phyloP scores from a whole-genome alignment of 2,113 vertebrate genomes.

The Hydrochoerus hydrochaeris region DNA sequence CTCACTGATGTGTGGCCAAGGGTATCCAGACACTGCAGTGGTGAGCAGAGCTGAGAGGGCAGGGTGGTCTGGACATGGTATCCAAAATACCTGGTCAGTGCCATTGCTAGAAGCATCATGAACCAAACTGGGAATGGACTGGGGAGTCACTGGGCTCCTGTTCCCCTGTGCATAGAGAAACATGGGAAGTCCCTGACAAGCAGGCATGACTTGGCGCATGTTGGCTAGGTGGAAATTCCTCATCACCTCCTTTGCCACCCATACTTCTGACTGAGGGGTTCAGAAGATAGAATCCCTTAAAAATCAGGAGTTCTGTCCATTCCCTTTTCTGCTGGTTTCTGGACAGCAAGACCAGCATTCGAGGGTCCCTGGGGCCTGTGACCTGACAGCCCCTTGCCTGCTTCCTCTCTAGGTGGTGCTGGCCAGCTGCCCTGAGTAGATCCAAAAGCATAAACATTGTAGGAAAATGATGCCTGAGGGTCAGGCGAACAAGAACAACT shows the following conservation, averaged over 20 bases:
- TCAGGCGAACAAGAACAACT: background rate
- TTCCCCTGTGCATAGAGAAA: background rate
- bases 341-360: background rate
- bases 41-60: background rate
- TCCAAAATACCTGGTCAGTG: background rate
- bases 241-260: too few relatives aligned
- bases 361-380: background rate
- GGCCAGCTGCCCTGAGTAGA: too few relatives aligned
- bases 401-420: background rate
- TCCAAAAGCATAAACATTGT: background rate
- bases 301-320: background rate
- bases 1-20: background rate
- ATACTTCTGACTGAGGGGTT: background rate
- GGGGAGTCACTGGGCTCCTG: background rate
- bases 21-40: background rate
- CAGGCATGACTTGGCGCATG: background rate
- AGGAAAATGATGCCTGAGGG: background rate
- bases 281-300: background rate
- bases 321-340: background rate
- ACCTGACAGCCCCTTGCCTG: background rate
- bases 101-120: background rate
- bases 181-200: background rate
- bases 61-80: background rate
- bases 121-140: background rate
- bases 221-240: background rate